Evolutionary conservation across 2,113 vertebrate species (phyloP).

Genomic region (Cathartes aura): DNA sequence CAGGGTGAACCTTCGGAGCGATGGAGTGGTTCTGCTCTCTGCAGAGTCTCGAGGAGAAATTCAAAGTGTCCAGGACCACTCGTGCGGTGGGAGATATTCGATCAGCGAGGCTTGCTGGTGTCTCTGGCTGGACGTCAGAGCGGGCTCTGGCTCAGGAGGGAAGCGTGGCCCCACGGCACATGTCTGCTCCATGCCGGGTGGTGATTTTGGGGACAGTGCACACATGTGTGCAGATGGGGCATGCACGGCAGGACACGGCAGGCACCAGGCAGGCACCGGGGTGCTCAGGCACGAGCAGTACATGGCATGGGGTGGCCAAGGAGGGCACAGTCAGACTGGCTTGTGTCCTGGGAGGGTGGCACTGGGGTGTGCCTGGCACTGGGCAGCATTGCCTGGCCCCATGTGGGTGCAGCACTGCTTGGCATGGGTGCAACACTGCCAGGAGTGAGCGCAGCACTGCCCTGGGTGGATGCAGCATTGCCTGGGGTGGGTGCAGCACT

Average conservation of each 20-base stretch:
- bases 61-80: background rate
- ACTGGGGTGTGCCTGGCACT: background rate
- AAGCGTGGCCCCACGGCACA: fast-evolving
- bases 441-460: no score
- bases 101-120: fast-evolving
- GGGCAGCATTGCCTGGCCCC: background rate
- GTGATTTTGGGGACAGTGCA: background rate
- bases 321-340: fast-evolving
- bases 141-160: background rate
- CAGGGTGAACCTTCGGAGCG: background rate
- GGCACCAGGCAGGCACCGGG: background rate
- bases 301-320: background rate
- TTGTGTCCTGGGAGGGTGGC: background rate
- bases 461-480: background rate
- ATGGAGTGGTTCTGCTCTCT: background rate
- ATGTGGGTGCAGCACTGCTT: background rate
- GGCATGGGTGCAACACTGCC: background rate
- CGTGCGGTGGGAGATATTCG: fast-evolving
- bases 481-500: fast-evolving
- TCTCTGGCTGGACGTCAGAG: background rate
- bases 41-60: background rate
- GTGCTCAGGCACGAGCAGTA: fast-evolving
- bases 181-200: background rate
- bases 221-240: fast-evolving
- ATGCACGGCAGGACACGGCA: fast-evolving